Percentiles rank a stretch among this genome's conserved stretches.
Conservation (phyloP, 2,113 vertebrate species). For the Channa maculata region DNA sequence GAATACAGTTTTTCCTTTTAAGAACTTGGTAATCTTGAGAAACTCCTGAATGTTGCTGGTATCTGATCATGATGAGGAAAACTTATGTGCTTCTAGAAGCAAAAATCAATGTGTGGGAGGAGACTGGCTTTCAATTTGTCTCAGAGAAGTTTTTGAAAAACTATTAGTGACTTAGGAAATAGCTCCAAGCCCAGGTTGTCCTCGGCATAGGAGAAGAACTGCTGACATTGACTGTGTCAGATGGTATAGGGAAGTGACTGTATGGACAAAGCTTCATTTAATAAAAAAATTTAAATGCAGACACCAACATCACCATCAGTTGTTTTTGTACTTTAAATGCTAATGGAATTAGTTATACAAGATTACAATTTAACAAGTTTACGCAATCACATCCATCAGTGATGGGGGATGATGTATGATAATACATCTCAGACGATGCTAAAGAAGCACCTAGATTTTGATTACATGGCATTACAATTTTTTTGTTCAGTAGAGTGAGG, state of each 20-base stretch:
- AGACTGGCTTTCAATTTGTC: constrained; percentile 1
- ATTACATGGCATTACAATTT: not conserved
- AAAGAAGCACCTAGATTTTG: constrained; percentile 3
- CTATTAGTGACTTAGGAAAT: constrained; percentile 12
- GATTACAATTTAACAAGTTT: no score
- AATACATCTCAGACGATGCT: not conserved
- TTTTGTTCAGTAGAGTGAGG: not conserved
- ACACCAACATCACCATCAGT: no score
- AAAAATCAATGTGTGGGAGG: not conserved
- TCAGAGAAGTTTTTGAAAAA: constrained; percentile 18
- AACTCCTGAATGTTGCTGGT: not conserved
- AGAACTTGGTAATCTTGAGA: not conserved
- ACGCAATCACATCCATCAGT: not conserved
- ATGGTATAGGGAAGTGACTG: not conserved
- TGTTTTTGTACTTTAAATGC: no score
- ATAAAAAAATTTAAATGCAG: no score
- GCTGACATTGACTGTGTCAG: not conserved
- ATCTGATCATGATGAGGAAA: not conserved
- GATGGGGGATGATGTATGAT: not conserved
- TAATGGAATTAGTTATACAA: no score
- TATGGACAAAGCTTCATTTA: not conserved
- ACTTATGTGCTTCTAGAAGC: not conserved
- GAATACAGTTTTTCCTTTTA: not conserved
- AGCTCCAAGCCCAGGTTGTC: not conserved
- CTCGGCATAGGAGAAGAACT: not conserved